phyloP scores from a whole-genome alignment of 2,113 vertebrate genomes.

The Meleagris gallopavo region DNA sequence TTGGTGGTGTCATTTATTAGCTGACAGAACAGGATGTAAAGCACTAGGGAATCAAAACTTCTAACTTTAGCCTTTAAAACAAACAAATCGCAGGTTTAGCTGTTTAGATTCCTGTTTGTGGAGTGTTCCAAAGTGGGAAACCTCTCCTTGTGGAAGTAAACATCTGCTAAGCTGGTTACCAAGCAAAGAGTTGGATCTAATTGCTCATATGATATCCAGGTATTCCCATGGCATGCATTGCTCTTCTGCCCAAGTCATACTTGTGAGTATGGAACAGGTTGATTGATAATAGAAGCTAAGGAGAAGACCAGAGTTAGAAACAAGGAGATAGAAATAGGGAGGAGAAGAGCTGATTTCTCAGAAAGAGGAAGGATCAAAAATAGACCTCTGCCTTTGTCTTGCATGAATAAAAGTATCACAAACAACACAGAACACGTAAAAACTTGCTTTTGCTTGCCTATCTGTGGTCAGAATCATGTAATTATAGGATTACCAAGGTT shows the following conservation, averaged over 20 bases:
- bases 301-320: not conserved
- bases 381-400: not conserved
- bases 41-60: not conserved
- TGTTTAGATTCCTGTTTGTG: not conserved
- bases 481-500: too few species aligned
- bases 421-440: not conserved
- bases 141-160: not conserved
- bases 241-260: not conserved
- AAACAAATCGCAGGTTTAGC: not conserved
- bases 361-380: not conserved
- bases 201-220: accelerated
- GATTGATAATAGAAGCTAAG: not conserved
- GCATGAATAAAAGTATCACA: not conserved
- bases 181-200: not conserved
- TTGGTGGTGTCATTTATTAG: not conserved
- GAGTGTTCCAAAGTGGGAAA: not conserved
- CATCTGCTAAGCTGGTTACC: not conserved
- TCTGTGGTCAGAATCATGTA: not conserved
- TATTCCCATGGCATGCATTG: not conserved
- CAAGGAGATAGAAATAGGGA: accelerated
- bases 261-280: not conserved
- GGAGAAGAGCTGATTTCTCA: not conserved
- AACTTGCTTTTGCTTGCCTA: too few species aligned
- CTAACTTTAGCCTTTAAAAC: not conserved
- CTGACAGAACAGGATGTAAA: not conserved